Evolutionary conservation across 1,140 invertebrate genomes (phyloP).

Genomic region (Apis florea): DNA sequence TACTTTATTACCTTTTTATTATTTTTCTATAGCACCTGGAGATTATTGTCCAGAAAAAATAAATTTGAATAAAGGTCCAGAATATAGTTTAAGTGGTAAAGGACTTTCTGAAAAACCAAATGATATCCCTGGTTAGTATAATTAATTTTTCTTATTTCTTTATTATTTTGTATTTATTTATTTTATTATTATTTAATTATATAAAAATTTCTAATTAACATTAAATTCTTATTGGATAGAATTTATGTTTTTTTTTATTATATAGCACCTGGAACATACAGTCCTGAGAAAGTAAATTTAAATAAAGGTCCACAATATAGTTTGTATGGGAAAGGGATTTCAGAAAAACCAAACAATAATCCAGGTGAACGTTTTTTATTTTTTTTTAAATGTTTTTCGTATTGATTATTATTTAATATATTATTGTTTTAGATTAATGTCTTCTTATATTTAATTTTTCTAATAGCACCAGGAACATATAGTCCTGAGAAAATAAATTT

Average conservation of each 20-base stretch:
- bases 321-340: constrained; percentile 81
- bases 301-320: constrained; percentile 77
- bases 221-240: constrained; percentile 11
- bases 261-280: constrained; percentile 65
- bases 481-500: constrained; percentile 79
- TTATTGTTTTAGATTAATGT: constrained; percentile 32
- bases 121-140: constrained; percentile 57
- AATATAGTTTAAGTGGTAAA: constrained; percentile 66
- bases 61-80: constrained; percentile 53
- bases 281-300: constrained; percentile 67
- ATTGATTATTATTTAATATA: constrained; percentile 70
- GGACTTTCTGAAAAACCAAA: constrained; percentile 59
- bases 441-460: constrained; percentile 10
- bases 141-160: not conserved
- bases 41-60: constrained; percentile 63
- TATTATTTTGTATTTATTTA: not conserved
- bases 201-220: not conserved
- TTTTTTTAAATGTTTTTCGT: not conserved
- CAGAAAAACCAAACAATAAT: constrained; percentile 27
- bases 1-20: constrained; percentile 7
- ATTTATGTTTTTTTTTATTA: constrained; percentile 26
- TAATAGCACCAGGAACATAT: constrained; percentile 60
- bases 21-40: constrained; percentile 57
- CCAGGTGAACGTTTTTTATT: constrained; percentile 15
- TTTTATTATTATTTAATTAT: not conserved